Base-by-base conservation (phyloP, 2,797 vertebrate species). In the Sebastes iracundus region DNA sequence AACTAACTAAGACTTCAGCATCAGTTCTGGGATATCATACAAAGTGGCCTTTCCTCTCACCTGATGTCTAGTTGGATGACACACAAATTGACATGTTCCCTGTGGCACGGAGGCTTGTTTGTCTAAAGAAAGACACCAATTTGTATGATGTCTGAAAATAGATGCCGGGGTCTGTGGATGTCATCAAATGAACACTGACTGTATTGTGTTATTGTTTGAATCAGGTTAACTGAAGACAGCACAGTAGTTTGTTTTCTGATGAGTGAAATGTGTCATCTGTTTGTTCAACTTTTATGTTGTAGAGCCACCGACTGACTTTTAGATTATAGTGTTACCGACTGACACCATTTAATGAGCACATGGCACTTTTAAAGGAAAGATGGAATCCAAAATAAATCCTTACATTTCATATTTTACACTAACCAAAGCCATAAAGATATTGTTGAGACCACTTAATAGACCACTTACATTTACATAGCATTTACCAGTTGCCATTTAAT, bases 91-190 rank as follows among this genome's bases (percentile, higher is more conserved):
- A 77, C 64, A 42, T 62, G 61, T 69, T 83, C 55, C 52, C 23
- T 18, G 22, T 68, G 67, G 14, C 23, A n/a, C 2, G 3, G 55
- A 53, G 23, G 35, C 35, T 80, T 52, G 69, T 74, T 77, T 74
- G 53, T 82, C 59, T 46, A 52, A 32, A 69, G 55, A 56, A n/a
- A 33, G 32, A 75, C 13, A 22, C 14, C 62, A 59, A 38, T 82
- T 81, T 65, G n/a, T 73, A 32, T 35, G 52, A 30, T 49, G 60
- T 76, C 61, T 83, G 42, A 32, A 77, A 84, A 79, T 58, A 82
- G 52, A 60, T 2, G 6, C 32, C 7, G 79, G 33, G 65, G 33
- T 72, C 53, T 32, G 25, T 10, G 22, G n/a, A 16, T 67, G 53
- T 33, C 5, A 9, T 53, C 46, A 53, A 33, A 67, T 32, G 9